Evolutionary conservation across 2,113 vertebrate genomes (phyloP).

Genomic region (Myotis brandtii): DNA sequence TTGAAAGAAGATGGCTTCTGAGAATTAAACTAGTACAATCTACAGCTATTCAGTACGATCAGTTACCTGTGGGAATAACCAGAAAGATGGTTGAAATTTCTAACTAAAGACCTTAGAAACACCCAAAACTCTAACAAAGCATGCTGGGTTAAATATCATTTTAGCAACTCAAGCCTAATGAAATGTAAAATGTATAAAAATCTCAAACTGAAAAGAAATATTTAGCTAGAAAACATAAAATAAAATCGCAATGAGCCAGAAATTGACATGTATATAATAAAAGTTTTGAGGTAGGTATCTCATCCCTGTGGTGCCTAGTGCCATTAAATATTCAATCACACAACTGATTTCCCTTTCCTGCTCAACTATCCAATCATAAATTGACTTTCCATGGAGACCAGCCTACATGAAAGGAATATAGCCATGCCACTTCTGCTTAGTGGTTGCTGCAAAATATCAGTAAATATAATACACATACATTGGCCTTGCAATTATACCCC

Average conservation of each 20-base stretch:
- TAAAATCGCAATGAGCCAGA: background rate
- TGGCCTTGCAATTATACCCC: background rate
- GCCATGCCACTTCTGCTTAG: background rate
- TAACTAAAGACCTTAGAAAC: background rate
- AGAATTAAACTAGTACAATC: background rate
- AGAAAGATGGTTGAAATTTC: background rate
- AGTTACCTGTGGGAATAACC: background rate
- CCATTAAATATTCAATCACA: background rate
- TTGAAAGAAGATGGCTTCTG: background rate
- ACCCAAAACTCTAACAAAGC: background rate
- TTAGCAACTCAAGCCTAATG: background rate
- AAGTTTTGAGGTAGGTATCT: background rate
- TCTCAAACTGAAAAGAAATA: background rate
- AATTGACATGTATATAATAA: background rate
- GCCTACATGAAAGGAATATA: background rate
- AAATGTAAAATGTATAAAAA: background rate
- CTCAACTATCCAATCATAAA: background rate
- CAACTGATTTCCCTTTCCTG: background rate
- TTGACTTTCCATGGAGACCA: background rate
- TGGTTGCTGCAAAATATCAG: background rate
- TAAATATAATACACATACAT: background rate
- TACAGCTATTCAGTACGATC: background rate
- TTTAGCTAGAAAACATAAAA: constrained; percentile 21
- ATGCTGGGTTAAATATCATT: background rate
- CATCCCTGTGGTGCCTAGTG: background rate